These are phyloP conservation scores for Forbesichthys agassizii DNA, from an alignment of 2,113 vertebrate genomes.

Conservation along the genomic window DNA sequence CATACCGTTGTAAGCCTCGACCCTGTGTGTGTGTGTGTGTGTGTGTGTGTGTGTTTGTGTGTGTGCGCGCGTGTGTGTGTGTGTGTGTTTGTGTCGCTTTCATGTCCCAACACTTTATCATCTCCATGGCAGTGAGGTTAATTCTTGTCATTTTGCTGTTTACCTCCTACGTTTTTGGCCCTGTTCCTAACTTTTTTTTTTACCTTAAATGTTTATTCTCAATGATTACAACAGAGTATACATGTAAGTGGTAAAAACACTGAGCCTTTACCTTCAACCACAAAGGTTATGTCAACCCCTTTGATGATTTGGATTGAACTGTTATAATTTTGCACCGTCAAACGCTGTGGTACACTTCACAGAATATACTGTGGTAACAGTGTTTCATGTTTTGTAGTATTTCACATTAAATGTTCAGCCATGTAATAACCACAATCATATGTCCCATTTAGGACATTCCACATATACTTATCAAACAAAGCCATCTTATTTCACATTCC, in stretches of 20 bases:
- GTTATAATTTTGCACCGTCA: conserved; percentile 25
- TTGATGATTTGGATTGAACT: conserved; percentile 59
- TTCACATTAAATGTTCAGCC: conserved; percentile 5
- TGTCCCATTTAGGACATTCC: too few species aligned
- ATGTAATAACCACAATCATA: conserved; percentile 7
- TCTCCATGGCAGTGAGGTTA: conserved; percentile 10
- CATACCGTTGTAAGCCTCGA: conserved; percentile 5
- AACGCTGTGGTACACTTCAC: conserved; percentile 34
- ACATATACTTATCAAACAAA: conserved; percentile 19
- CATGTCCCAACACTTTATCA: conserved; percentile 5
- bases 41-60: not conserved
- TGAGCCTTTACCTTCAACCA: not conserved
- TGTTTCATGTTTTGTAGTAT: conserved; percentile 23
- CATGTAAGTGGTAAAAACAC: conserved; percentile 54
- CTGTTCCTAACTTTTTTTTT: conserved; percentile 14
- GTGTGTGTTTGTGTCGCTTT: not conserved
- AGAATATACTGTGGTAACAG: not conserved
- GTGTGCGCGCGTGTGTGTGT: too few species aligned
- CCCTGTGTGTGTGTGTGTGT: not conserved
- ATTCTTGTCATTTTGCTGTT: conserved; percentile 19
- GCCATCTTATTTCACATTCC: not conserved
- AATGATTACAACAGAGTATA: conserved; percentile 24
- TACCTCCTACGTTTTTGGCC: conserved; percentile 32
- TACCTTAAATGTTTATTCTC: conserved; percentile 16
- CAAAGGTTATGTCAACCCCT: conserved; percentile 38